Evolutionary conservation across 2,113 vertebrate species (phyloP).

Genomic region (Prochilodus magdalenae): DNA sequence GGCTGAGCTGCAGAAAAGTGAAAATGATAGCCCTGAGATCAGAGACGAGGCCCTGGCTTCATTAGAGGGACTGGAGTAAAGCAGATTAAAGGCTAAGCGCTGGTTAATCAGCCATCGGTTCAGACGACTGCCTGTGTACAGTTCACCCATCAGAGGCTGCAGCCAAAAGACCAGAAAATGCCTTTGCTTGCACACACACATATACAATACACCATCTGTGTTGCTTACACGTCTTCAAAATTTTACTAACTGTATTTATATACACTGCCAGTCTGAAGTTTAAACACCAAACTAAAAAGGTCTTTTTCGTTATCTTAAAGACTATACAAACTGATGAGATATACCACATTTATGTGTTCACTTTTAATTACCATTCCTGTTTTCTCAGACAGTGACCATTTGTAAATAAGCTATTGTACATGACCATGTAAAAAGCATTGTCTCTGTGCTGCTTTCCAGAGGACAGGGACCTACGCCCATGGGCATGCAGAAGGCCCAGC

Average conservation of each 20-base stretch:
- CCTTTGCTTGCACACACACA: background rate
- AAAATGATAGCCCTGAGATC: conserved; percentile 35
- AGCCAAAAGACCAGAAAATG: background rate
- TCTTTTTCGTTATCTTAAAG: too few species aligned
- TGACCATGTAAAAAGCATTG: background rate
- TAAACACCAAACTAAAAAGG: too few species aligned
- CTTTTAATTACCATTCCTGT: too few species aligned
- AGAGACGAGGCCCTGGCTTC: conserved; percentile 27
- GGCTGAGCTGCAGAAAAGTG: conserved; percentile 31
- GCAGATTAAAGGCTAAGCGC: conserved; percentile 38
- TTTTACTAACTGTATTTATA: too few species aligned
- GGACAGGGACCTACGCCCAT: conserved; percentile 88
- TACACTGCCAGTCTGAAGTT: too few species aligned
- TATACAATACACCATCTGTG: background rate
- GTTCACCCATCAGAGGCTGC: background rate
- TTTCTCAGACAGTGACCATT: too few species aligned
- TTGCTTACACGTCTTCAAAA: too few species aligned
- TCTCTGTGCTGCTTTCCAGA: conserved; percentile 67
- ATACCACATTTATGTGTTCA: too few species aligned
- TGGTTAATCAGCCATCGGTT: conserved; percentile 13
- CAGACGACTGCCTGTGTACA: background rate
- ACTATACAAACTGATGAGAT: too few species aligned
- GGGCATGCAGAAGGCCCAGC: conserved; percentile 92
- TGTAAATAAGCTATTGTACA: background rate
- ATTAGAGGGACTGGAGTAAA: conserved; percentile 37